Conservation (phyloP, 1,140 invertebrate species). For the Oppia nitens region DNA sequence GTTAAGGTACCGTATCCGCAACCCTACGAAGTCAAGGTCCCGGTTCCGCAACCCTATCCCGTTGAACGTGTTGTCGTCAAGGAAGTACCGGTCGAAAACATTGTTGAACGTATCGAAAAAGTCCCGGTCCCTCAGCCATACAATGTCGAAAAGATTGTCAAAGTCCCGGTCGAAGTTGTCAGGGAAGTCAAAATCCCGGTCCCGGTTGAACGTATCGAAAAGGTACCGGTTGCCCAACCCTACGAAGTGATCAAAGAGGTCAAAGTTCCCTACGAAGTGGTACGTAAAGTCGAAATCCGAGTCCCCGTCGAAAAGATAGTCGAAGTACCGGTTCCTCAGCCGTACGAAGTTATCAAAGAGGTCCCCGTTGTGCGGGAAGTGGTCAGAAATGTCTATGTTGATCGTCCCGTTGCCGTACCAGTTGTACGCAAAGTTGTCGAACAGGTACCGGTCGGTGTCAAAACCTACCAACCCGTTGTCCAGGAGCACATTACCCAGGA, state of each 20-base stretch:
- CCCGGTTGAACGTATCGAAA: neutral
- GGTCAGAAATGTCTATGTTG: conserved; percentile 8
- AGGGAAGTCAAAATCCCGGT: neutral
- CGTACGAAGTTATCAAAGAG: conserved; percentile 2
- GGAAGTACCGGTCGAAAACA: conserved; percentile 1
- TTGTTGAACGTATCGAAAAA: neutral
- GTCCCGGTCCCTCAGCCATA: neutral
- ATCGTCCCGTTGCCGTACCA: conserved; percentile 10
- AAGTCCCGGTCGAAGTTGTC: neutral
- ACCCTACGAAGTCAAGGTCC: conserved; percentile 8
- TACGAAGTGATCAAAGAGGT: neutral
- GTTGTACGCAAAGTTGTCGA: conserved; percentile 5
- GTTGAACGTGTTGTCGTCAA: conserved; percentile 9
- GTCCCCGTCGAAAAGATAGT: conserved; percentile 7
- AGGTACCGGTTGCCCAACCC: neutral
- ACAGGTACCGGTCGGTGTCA: neutral
- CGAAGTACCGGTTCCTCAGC: conserved; percentile 1
- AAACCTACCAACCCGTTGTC: neutral
- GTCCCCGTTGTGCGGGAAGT: conserved; percentile 8
- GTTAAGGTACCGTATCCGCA: neutral
- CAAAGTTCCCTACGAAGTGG: neutral
- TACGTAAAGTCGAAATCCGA: neutral
- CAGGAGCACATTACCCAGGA: neutral
- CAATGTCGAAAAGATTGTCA: conserved; percentile 4
- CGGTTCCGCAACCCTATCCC: neutral